These are phyloP conservation scores for Raja brachyura DNA, from an alignment of 2,113 vertebrate species.

Conservation along the genomic window DNA sequence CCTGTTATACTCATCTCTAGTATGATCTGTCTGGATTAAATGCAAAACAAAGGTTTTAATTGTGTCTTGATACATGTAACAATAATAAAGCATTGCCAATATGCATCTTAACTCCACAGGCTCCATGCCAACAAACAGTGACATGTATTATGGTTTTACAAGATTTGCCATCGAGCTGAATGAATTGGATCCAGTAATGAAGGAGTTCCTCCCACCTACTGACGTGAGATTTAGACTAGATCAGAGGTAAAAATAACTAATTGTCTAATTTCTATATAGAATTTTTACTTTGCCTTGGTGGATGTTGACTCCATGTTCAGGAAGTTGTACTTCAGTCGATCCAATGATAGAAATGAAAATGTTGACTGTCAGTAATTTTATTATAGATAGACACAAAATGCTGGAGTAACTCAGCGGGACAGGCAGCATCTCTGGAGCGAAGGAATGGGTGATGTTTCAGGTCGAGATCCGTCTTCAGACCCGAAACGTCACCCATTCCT, in stretches of 20 bases:
- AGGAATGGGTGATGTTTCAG: no score
- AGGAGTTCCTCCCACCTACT: constrained; percentile 82
- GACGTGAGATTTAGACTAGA: constrained; percentile 93
- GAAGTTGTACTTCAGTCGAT: not conserved
- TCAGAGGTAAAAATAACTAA: constrained; percentile 71
- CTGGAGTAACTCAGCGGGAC: no score
- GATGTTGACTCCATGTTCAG: not conserved
- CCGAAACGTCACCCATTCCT: no score
- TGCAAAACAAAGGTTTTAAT: no score
- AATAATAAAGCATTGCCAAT: not conserved
- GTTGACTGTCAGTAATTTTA: not conserved
- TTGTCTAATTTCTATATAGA: not conserved
- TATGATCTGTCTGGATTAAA: no score
- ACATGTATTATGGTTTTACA: constrained; percentile 95
- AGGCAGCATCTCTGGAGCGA: no score
- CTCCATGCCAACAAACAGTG: constrained; percentile 93
- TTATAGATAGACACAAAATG: no score
- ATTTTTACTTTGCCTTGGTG: not conserved
- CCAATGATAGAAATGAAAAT: not conserved
- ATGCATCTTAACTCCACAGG: constrained; percentile 58
- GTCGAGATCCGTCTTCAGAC: no score
- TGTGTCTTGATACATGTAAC: no score
- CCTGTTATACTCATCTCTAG: no score
- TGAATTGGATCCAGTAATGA: constrained; percentile 87
- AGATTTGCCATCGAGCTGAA: constrained; percentile 96